Conservation (phyloP, 2,797 vertebrate species). For the Lophius americanus region DNA sequence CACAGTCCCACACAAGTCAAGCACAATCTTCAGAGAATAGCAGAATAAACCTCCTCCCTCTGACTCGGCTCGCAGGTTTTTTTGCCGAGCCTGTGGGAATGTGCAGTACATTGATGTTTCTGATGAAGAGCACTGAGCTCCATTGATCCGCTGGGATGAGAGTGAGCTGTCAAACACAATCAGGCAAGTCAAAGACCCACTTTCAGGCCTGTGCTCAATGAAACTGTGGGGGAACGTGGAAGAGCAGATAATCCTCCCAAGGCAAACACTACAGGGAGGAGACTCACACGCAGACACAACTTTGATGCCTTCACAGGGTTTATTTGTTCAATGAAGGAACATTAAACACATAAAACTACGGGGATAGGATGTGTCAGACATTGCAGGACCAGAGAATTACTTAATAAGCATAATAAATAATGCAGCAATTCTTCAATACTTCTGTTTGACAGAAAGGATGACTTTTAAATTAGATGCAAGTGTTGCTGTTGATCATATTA, state of each 20-base stretch:
- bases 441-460: background rate
- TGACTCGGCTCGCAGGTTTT: slow-evolving; percentile 52
- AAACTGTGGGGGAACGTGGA: slow-evolving; percentile 49
- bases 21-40: slow-evolving; percentile 41
- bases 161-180: slow-evolving; percentile 81
- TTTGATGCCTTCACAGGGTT: slow-evolving; percentile 40
- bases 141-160: slow-evolving; percentile 79
- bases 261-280: slow-evolving; percentile 40
- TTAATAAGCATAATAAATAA: background rate
- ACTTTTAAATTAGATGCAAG: background rate
- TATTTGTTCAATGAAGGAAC: slow-evolving; percentile 37
- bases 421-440: background rate
- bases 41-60: slow-evolving; percentile 34
- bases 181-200: slow-evolving; percentile 74
- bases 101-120: slow-evolving; percentile 75
- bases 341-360: slow-evolving; percentile 30
- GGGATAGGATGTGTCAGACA: slow-evolving; percentile 16
- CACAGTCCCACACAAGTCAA: slow-evolving; percentile 24
- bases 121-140: slow-evolving; percentile 78
- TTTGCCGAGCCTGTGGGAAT: slow-evolving; percentile 72
- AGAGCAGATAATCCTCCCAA: slow-evolving; percentile 56
- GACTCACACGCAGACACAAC: slow-evolving; percentile 24
- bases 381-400: background rate
- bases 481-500: background rate
- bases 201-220: slow-evolving; percentile 57